These are phyloP conservation scores for Ceratotherium simum DNA, from an alignment of 2,113 vertebrate genomes.

Conservation along the genomic window DNA sequence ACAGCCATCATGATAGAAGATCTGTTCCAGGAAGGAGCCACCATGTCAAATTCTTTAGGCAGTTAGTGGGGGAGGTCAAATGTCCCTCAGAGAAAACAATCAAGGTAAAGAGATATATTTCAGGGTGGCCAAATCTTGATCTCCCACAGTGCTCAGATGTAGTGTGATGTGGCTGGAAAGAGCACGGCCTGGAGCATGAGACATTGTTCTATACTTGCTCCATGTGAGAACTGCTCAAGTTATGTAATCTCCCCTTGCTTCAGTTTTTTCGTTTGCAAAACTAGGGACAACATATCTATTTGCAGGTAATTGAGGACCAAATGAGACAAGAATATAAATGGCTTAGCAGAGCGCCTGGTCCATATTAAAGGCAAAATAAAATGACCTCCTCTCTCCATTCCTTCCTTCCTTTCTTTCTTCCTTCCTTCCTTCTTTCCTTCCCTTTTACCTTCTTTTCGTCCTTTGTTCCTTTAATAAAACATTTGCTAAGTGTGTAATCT, in stretches of 20 bases:
- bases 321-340: not conserved
- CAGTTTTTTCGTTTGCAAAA: not conserved
- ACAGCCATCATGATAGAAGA: no score
- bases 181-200: not conserved
- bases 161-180: not conserved
- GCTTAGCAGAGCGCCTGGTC: not conserved
- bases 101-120: no score
- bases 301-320: not conserved
- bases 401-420: not conserved
- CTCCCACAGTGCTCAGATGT: no score
- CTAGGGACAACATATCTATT: not conserved
- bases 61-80: no score
- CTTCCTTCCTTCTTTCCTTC: not conserved
- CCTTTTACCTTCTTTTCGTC: not conserved
- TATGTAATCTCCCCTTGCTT: not conserved
- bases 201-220: not conserved
- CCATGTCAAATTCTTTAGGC: no score
- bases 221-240: not conserved
- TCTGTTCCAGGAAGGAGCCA: no score
- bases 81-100: no score
- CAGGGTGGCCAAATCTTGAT: no score
- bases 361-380: not conserved
- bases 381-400: not conserved
- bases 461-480: not conserved
- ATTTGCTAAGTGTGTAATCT: not conserved